Conservation (phyloP, 2,113 vertebrate genomes). For the Dascyllus trimaculatus region DNA sequence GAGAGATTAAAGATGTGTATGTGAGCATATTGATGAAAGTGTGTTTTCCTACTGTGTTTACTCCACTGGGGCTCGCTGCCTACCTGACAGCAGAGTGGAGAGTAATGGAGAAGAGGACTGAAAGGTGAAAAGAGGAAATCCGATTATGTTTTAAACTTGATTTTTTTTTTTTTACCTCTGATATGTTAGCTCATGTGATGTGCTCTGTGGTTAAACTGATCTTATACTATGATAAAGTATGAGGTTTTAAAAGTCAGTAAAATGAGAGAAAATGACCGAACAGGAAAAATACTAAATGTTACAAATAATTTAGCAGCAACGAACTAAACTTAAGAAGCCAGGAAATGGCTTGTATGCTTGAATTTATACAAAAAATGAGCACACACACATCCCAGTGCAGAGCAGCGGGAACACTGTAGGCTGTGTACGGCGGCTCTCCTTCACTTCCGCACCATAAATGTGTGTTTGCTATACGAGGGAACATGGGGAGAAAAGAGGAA, state of each 20-base stretch:
- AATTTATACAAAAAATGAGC: constrained; percentile 46
- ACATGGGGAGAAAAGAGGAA: constrained; percentile 84
- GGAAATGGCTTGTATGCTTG: constrained; percentile 35
- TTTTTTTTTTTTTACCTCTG: background rate
- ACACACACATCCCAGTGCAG: constrained; percentile 20
- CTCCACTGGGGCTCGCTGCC: constrained; percentile 49
- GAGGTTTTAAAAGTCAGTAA: background rate
- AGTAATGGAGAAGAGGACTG: constrained; percentile 26
- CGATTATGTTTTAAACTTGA: constrained; percentile 2
- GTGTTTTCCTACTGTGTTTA: constrained; percentile 73
- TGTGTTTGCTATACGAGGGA: constrained; percentile 83
- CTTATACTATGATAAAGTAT: background rate
- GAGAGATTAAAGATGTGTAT: constrained; percentile 67
- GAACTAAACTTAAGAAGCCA: constrained; percentile 37
- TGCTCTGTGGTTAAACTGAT: background rate
- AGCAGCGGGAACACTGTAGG: constrained; percentile 74
- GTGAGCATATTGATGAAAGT: constrained; percentile 70
- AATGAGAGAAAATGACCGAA: background rate
- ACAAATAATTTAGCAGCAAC: background rate
- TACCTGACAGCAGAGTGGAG: constrained; percentile 50
- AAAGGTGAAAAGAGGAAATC: background rate
- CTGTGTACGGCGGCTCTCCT: constrained; percentile 74
- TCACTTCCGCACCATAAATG: constrained; percentile 83
- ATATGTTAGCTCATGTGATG: background rate
- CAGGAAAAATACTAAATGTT: constrained; percentile 17